A percentile compares a stretch with the other conserved stretches of the same genome.
phyloP scores from a whole-genome alignment of 2,113 vertebrate genomes.

The Cettia cetti region DNA sequence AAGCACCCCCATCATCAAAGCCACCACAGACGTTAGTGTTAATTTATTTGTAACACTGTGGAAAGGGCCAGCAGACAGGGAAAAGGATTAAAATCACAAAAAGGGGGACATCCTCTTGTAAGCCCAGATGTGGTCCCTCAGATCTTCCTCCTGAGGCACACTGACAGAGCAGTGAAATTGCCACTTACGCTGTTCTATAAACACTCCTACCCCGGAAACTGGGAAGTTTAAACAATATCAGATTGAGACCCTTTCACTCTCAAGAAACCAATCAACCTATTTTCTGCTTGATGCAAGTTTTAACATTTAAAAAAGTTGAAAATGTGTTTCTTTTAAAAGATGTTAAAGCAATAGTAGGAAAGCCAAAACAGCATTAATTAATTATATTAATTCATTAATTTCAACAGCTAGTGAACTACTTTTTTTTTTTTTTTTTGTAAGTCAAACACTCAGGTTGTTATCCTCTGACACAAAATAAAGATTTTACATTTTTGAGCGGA shows the following conservation, averaged over 20 bases:
- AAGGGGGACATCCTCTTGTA: neutral
- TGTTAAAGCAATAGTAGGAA: neutral
- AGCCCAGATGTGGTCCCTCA: neutral
- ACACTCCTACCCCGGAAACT: accelerated
- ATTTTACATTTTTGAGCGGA: neutral
- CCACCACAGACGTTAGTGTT: neutral
- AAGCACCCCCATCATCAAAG: neutral
- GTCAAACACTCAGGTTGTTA: neutral
- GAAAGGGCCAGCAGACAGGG: neutral
- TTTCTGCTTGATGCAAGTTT: neutral
- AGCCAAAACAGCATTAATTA: neutral
- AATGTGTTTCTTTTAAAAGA: neutral
- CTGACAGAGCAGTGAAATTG: neutral
- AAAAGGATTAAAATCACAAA: neutral
- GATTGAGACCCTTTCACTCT: neutral
- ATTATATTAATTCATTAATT: neutral
- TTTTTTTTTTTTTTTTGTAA: neutral
- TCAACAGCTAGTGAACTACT: neutral
- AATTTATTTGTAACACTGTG: neutral
- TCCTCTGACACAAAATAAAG: neutral
- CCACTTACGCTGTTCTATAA: neutral
- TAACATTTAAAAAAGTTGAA: neutral
- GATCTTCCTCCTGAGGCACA: neutral
- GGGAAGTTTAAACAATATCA: neutral
- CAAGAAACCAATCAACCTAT: neutral